Evolutionary conservation across 2,797 vertebrate genomes (phyloP).

Genomic region (Dipus sagitta): DNA sequence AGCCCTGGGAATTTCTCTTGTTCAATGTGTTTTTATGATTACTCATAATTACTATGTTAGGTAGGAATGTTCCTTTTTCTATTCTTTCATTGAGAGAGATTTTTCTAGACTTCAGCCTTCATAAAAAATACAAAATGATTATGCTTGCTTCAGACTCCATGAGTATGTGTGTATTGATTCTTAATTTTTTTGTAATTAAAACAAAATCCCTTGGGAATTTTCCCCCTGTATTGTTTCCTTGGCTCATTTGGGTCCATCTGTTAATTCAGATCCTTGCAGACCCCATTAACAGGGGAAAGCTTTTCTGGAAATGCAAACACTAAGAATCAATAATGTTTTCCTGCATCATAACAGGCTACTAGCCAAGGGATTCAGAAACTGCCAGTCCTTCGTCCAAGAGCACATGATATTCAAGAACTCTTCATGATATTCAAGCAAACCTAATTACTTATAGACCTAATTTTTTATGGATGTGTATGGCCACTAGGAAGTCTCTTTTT

Average conservation of each 20-base stretch:
- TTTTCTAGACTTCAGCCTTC: conserved; percentile 33
- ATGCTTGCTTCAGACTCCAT: conserved; percentile 30
- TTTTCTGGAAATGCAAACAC: conserved; percentile 25
- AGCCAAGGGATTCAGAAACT: neutral
- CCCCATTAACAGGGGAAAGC: neutral
- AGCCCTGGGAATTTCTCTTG: neutral
- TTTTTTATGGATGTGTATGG: neutral
- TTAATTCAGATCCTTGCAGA: conserved; percentile 13
- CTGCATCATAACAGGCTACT: neutral
- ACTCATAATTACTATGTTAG: neutral
- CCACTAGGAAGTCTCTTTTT: neutral
- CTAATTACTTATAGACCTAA: neutral
- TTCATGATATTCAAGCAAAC: neutral
- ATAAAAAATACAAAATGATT: neutral
- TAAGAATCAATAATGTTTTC: neutral
- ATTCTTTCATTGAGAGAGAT: conserved; percentile 1
- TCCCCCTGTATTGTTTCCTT: conserved; percentile 12
- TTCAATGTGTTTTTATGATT: neutral
- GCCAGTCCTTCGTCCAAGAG: neutral
- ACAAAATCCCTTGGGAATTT: conserved; percentile 48
- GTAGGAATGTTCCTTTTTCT: conserved; percentile 5
- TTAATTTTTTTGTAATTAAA: conserved; percentile 67
- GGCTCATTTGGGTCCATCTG: conserved; percentile 9
- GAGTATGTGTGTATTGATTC: conserved; percentile 1
- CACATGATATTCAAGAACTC: neutral